Base-by-base conservation (phyloP, 2,113 vertebrate species). In the Empidonax traillii region DNA sequence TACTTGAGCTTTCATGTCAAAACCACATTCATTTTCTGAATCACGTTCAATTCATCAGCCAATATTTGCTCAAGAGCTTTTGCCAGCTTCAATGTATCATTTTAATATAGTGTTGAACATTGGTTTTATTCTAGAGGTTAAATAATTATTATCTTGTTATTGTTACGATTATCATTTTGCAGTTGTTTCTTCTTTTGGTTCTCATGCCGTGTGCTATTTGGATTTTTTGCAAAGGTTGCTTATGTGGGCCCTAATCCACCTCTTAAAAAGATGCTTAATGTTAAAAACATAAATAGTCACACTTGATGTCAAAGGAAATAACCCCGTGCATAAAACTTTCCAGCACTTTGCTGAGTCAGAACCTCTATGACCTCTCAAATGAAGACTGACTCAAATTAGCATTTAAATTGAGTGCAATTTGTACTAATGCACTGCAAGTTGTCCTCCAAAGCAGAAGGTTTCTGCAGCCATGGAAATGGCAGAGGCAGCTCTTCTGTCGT, bases 21-120 rank as follows among this genome's bases (percentile, higher is more conserved):
- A 96, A 93, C 62, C 93, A 85, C 92, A 96, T 95, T 96, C 84
- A 93, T 96, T 96, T 96, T 94, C 95, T 94, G 92, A 95, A 95
- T 92, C 86, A 85, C 3, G 2, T 96, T 96, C 92, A 95, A 95
- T 96, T 97, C 86, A 95, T 97, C 94, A 97, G 66, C 69, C 73
- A 84, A 35, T 92, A 96, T 96, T 96, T 95, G 76, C 83, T 95
- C 83, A 89, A 91, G 90, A 92, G 90, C 83, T 95, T 96, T 96
- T 96, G 76, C 92, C 83, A 96, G 69, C 90, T 87, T 81, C 86
- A 82, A 17, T 89, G 92, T 78, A 84, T 94, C 93, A 89, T 94
- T 95, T 94, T 95, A 92, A 94, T 97, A 93, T 75, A 90, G 65
- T 56, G 43, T 68, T 94, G 87, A 93, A 71, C 77, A 73, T 90